phyloP scores from a whole-genome alignment of 2,113 vertebrate genomes.

The Eulacestoma nigropectus region DNA sequence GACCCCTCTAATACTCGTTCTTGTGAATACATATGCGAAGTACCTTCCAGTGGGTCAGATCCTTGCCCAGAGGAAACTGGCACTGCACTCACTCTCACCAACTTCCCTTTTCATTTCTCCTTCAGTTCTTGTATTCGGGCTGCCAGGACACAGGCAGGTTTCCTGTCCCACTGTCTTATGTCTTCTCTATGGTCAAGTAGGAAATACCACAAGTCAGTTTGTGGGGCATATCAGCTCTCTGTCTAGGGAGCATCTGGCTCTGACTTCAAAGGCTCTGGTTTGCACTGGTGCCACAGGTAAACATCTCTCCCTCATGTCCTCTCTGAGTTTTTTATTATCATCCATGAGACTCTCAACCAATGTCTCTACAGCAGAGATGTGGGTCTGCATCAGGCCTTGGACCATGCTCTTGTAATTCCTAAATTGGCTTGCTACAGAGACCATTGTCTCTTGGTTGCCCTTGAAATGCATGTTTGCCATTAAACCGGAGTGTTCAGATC shows the following conservation, averaged over 20 bases:
- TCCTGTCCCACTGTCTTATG: neutral
- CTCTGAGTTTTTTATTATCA: neutral
- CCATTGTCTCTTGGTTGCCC: neutral
- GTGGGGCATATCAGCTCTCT: neutral
- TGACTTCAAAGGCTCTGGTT: neutral
- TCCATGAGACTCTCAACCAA: neutral
- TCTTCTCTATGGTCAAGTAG: neutral
- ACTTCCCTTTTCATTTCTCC: neutral
- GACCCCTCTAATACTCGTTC: neutral
- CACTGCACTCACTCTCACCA: neutral
- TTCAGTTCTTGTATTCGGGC: neutral
- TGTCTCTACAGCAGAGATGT: neutral
- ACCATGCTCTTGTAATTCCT: neutral
- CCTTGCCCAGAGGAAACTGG: neutral
- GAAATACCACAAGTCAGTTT: neutral
- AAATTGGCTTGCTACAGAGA: neutral
- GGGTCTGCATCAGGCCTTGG: neutral
- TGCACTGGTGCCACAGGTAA: neutral
- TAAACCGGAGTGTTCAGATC: neutral
- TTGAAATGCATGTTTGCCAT: neutral
- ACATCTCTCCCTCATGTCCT: neutral
- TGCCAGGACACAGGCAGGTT: neutral
- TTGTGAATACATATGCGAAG: neutral
- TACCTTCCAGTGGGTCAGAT: neutral
- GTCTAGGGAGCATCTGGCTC: no score